Percentiles rank a stretch among this genome's conserved stretches.
Evolutionary conservation across 2,888 invertebrate genomes (phyloP).

Genomic region (Eledona agricola): DNA sequence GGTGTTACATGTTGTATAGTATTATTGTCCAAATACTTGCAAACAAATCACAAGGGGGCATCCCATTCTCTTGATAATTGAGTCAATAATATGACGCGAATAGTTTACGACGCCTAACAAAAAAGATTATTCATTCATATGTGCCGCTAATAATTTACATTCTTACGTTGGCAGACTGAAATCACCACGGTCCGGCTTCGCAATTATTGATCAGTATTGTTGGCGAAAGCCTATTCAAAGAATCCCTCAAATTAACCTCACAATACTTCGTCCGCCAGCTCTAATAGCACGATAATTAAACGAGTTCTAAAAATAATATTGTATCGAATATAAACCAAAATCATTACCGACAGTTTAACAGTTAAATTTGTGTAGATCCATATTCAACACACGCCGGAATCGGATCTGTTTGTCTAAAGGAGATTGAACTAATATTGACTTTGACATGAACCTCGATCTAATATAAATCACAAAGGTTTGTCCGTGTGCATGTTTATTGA

Average conservation of each 20-base stretch:
- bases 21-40: too few relatives aligned
- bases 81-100: conserved; percentile 22
- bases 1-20: too few relatives aligned
- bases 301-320: too few relatives aligned
- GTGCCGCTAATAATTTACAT: conserved; percentile 23
- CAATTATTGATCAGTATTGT: too few relatives aligned
- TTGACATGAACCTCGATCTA: conserved; percentile 37
- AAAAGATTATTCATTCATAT: conserved; percentile 19
- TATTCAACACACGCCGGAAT: conserved; percentile 31
- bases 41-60: too few relatives aligned
- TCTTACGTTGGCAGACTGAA: conserved; percentile 12
- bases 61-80: conserved; percentile 21
- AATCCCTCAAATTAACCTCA: too few relatives aligned
- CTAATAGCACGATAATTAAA: background rate
- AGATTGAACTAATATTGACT: conserved; percentile 41
- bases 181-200: too few relatives aligned
- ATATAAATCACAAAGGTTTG: conserved; percentile 41
- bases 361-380: conserved; percentile 26
- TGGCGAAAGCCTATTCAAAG: too few relatives aligned
- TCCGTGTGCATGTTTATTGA: conserved; percentile 40
- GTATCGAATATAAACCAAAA: too few relatives aligned
- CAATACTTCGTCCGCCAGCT: too few relatives aligned
- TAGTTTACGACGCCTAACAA: conserved; percentile 17
- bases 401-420: conserved; percentile 39
- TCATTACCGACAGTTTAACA: too few relatives aligned